Percentiles rank a stretch among this genome's conserved stretches.
Evolutionary conservation across 2,113 vertebrate species (phyloP).

Genomic region (Megaceryle maxima): DNA sequence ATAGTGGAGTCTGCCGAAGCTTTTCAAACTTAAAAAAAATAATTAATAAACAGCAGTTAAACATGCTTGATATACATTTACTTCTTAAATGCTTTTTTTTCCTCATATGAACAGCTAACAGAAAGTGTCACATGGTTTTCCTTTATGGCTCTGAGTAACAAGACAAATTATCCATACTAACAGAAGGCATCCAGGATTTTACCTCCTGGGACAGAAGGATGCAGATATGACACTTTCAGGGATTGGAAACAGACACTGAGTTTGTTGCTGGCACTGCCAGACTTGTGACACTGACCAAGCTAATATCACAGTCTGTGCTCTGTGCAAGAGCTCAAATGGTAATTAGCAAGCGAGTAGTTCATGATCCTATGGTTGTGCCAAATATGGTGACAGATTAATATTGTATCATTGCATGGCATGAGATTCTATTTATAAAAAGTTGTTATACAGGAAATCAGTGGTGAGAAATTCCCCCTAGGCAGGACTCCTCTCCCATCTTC

Average conservation of each 20-base stretch:
- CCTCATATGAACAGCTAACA: background rate
- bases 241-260: background rate
- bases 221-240: background rate
- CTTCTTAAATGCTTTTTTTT: background rate
- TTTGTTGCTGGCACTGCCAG: background rate
- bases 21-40: background rate
- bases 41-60: background rate
- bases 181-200: background rate
- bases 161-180: conserved; percentile 1
- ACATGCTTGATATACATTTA: background rate
- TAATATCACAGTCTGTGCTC: conserved; percentile 7
- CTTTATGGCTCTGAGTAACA: conserved; percentile 22
- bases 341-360: conserved; percentile 8
- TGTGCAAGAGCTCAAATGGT: conserved; percentile 14
- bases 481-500: background rate
- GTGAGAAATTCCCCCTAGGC: background rate
- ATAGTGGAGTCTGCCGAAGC: background rate
- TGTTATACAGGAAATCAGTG: background rate
- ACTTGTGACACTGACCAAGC: conserved; percentile 28
- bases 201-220: background rate
- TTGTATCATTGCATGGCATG: background rate
- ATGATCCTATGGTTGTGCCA: background rate
- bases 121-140: background rate
- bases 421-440: conserved; percentile 37
- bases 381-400: conserved; percentile 13